phyloP scores from a whole-genome alignment of 1,140 invertebrate species.

The Archegozetes longisetosus region DNA sequence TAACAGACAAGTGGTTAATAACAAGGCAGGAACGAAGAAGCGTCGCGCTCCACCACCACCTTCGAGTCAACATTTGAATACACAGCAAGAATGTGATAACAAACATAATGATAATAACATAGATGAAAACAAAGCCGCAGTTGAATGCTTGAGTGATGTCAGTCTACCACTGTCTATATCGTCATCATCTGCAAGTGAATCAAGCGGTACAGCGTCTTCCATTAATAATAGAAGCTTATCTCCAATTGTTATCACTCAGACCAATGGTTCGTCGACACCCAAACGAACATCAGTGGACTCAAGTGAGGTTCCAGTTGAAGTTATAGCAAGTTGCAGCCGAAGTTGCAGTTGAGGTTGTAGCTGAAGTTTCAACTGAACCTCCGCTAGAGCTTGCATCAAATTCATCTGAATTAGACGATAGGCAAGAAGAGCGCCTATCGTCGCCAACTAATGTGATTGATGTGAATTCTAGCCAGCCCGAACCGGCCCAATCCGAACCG shows the following conservation, averaged over 20 bases:
- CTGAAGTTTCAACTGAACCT: too few relatives aligned
- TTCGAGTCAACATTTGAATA: background rate
- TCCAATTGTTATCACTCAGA: background rate
- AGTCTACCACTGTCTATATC: constrained; percentile 8
- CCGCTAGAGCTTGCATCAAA: too few relatives aligned
- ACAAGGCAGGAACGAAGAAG: constrained; percentile 23
- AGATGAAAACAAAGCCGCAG: background rate
- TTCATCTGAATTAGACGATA: too few relatives aligned
- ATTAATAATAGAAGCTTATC: background rate
- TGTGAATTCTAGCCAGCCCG: too few relatives aligned
- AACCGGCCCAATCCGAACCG: too few relatives aligned
- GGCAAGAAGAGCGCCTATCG: too few relatives aligned
- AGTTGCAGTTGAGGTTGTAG: too few relatives aligned
- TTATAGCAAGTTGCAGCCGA: too few relatives aligned
- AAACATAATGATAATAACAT: background rate
- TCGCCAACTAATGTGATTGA: too few relatives aligned
- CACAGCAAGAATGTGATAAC: background rate
- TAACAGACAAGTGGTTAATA: constrained; percentile 16
- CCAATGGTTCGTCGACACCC: background rate
- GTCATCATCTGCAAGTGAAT: background rate
- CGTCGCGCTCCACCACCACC: constrained; percentile 25
- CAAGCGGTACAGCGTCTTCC: background rate
- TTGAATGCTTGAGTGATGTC: background rate
- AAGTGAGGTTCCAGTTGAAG: too few relatives aligned
- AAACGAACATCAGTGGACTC: background rate